A percentile compares a stretch with the other conserved stretches of the same genome.
Evolutionary conservation across 2,113 vertebrate genomes (phyloP).

Genomic region (Mesoclemmys tuberculata): DNA sequence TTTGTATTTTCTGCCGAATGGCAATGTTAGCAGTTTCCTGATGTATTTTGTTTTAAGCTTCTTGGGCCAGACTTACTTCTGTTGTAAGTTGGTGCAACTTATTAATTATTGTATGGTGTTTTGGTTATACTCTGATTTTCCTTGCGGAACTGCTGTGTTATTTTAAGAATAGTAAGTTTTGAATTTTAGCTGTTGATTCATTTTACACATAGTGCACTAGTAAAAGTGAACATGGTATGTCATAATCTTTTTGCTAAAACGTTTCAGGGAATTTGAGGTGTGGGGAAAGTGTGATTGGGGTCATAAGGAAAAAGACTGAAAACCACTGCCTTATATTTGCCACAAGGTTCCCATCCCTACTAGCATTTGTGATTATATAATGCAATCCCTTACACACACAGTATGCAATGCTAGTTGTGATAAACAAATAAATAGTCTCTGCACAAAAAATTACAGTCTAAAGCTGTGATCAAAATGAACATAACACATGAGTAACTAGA

Average conservation of each 20-base stretch:
- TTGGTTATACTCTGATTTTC: background rate
- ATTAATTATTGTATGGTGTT: background rate
- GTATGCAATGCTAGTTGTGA: too few species aligned
- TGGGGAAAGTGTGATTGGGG: background rate
- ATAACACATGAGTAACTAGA: too few species aligned
- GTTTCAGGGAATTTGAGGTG: background rate
- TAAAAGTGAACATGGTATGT: background rate
- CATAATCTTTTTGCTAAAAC: background rate
- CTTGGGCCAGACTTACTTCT: background rate
- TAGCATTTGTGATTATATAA: too few species aligned
- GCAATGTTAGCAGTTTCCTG: background rate
- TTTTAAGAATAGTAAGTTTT: background rate
- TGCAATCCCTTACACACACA: too few species aligned
- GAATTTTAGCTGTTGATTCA: background rate
- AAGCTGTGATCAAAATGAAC: too few species aligned
- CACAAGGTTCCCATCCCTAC: background rate
- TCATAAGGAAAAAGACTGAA: background rate
- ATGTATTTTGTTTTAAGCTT: background rate
- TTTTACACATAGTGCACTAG: background rate
- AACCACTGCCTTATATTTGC: fast-evolving
- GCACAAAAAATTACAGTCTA: too few species aligned
- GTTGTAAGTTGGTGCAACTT: background rate
- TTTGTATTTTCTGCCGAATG: background rate
- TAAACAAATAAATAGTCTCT: too few species aligned
- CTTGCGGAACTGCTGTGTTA: background rate